Percentiles rank a stretch among this genome's conserved stretches.
phyloP scores from a whole-genome alignment of 2,888 invertebrate species.

The Drosophila anomalata region DNA sequence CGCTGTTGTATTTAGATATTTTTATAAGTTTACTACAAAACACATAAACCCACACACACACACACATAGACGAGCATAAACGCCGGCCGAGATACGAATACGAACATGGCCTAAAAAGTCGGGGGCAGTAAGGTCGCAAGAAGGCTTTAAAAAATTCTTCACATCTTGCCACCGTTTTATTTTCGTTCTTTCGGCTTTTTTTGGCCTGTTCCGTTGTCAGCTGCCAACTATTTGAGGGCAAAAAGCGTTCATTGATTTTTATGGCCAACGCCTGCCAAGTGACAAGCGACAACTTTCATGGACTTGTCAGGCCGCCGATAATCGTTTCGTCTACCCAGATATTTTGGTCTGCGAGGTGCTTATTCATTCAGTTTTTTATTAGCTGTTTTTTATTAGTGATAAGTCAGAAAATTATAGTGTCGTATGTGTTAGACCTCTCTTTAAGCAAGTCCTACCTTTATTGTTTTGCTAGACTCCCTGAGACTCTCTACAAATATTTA shows the following conservation, averaged over 20 bases:
- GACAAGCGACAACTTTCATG: conserved; percentile 40
- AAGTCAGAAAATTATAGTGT: not conserved
- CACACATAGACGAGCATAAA: not conserved
- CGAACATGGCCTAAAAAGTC: conserved; percentile 42
- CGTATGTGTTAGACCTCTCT: not conserved
- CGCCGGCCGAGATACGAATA: conserved; percentile 8
- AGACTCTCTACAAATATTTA: not conserved
- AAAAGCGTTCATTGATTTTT: conserved; percentile 70
- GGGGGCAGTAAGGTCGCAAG: conserved; percentile 55
- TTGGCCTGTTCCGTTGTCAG: conserved; percentile 44
- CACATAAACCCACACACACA: conserved; percentile 27
- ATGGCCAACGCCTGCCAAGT: conserved; percentile 60
- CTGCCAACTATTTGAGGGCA: conserved; percentile 57
- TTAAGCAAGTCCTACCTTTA: not conserved
- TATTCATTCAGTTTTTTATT: conserved; percentile 22
- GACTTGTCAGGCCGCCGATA: conserved; percentile 41
- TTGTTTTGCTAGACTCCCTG: too few relatives aligned
- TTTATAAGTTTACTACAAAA: conserved; percentile 60
- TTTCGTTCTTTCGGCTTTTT: not conserved
- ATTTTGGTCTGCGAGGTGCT: conserved; percentile 1
- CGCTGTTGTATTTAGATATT: conserved; percentile 50
- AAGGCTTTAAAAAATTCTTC: conserved; percentile 61
- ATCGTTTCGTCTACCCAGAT: conserved; percentile 21
- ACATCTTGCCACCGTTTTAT: conserved; percentile 52
- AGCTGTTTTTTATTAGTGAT: conserved; percentile 2